A percentile compares a stretch with the other conserved stretches of the same genome.
phyloP scores from a whole-genome alignment of 2,888 invertebrate genomes.

The Pseudeuparius sepicola region DNA sequence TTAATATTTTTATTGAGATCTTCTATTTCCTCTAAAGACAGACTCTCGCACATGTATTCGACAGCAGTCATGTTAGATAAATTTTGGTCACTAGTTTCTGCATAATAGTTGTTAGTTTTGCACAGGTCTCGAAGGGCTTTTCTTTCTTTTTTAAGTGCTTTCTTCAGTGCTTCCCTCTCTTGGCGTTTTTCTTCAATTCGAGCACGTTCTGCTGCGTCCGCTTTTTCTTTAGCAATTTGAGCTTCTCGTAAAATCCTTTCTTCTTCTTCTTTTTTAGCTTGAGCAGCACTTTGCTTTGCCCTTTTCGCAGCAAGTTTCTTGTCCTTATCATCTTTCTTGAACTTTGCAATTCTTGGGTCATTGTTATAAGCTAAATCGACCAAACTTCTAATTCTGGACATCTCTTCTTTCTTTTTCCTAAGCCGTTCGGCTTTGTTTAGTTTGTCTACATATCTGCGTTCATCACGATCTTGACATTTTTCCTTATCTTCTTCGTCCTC shows the following conservation, averaged over 20 bases:
- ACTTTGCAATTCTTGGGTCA: slow-evolving; percentile 87
- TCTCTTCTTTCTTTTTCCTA: slow-evolving; percentile 95
- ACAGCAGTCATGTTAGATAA: slow-evolving; percentile 82
- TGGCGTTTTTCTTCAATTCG: slow-evolving; percentile 72
- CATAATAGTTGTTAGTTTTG: slow-evolving; percentile 74
- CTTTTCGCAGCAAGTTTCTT: slow-evolving; percentile 79
- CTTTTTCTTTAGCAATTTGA: slow-evolving; percentile 63
- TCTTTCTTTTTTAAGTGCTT: slow-evolving; percentile 76
- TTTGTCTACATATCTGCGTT: slow-evolving; percentile 96
- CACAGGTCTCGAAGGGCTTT: slow-evolving; percentile 70
- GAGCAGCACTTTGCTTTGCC: slow-evolving; percentile 75
- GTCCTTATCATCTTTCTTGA: slow-evolving; percentile 90
- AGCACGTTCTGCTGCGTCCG: slow-evolving; percentile 73
- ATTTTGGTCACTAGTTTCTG: slow-evolving; percentile 58
- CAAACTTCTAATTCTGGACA: slow-evolving; percentile 77
- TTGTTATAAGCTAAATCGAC: slow-evolving; percentile 91
- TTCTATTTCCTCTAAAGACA: slow-evolving; percentile 62
- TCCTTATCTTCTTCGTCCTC: slow-evolving; percentile 98
- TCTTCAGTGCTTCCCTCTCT: slow-evolving; percentile 77
- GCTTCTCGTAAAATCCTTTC: slow-evolving; percentile 66
- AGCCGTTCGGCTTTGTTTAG: slow-evolving; percentile 90
- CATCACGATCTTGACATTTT: slow-evolving; percentile 92
- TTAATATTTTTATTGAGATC: slow-evolving; percentile 63
- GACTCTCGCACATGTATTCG: slow-evolving; percentile 80
- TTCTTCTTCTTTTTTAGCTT: slow-evolving; percentile 75